Base-by-base conservation (phyloP, 2,888 invertebrate genomes). In the Pristionchus japonicus region DNA sequence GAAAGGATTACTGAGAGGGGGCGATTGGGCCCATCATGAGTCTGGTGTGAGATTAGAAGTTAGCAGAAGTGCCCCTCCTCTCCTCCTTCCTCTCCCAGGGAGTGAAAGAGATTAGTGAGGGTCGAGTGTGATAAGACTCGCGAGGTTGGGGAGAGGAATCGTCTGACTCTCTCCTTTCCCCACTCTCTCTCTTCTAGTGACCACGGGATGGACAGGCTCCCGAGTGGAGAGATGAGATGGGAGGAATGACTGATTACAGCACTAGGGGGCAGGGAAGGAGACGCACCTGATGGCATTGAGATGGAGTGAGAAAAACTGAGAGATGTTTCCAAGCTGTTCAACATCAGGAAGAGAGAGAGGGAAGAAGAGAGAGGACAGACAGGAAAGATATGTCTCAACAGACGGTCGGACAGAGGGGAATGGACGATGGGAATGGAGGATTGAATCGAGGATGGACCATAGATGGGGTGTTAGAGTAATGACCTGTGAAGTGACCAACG, bases 111-210 rank as follows among this genome's bases (percentile, higher is more conserved):
- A 77, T 77, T 77, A 77, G 43, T 77, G 70, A 27, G 77, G 77
- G 77, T 77, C 77, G 77, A 77, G 77, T 77, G 77, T 77, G 77
- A 77, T 77, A 77, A 77, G 77, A 77, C 43, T 77, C 77, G 77
- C 23, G 77, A 77, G 77, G 77, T 17, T 34, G 43, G 43, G 27
- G 77, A 34, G 77, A n/a, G 43, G n/a, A 77, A n/a, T n/a, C n/a
- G n/a, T n/a, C n/a, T n/a, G n/a, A n/a, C n/a, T n/a, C n/a, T n/a
- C n/a, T n/a, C n/a, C n/a, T n/a, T n/a, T n/a, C n/a, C n/a, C n/a
- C n/a, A n/a, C n/a, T n/a, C n/a, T n/a, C n/a, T n/a, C n/a, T n/a
- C n/a, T n/a, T n/a, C n/a, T n/a, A n/a, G 43, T 77, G 77, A 47
- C 77, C 77, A 77, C n/a, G 43, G 27, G 34, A 20, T 70, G 34